Conservation (phyloP, 2,113 vertebrate species). For the Hippopotamus amphibius region DNA sequence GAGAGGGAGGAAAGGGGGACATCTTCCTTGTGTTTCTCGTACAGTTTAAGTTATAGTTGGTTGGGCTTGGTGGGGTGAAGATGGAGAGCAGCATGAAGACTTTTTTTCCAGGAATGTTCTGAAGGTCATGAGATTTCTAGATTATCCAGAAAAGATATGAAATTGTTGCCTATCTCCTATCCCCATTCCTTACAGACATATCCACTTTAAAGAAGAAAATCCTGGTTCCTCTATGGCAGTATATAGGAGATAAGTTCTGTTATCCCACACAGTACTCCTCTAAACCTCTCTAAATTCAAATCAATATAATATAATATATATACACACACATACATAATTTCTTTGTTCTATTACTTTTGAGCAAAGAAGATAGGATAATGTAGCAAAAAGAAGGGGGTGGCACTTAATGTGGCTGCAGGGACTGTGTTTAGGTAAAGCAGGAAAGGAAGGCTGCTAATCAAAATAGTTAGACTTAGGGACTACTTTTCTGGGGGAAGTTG, state of each 20-base stretch:
- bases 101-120: constrained; percentile 12
- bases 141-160: constrained; percentile 46
- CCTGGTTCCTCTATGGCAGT: not conserved
- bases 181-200: constrained; percentile 10
- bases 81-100: not conserved
- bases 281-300: constrained; percentile 27
- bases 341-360: not conserved
- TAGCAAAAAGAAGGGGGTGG: not conserved
- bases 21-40: constrained; percentile 59
- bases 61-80: not conserved
- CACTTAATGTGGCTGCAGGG: not conserved
- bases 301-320: not conserved
- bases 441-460: not conserved
- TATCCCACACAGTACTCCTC: not conserved
- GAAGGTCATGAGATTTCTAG: constrained; percentile 57
- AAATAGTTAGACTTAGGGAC: not conserved
- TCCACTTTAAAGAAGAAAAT: not conserved
- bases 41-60: constrained; percentile 45
- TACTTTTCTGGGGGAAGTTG: not conserved
- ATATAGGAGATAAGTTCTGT: not conserved
- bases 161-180: not conserved
- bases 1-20: not conserved
- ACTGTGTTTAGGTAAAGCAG: not conserved
- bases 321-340: not conserved
- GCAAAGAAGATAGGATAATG: not conserved